These are phyloP conservation scores for Dendronephthya gigantea DNA, from an alignment of 64 coral and sea anemone species.

Conservation along the genomic window DNA sequence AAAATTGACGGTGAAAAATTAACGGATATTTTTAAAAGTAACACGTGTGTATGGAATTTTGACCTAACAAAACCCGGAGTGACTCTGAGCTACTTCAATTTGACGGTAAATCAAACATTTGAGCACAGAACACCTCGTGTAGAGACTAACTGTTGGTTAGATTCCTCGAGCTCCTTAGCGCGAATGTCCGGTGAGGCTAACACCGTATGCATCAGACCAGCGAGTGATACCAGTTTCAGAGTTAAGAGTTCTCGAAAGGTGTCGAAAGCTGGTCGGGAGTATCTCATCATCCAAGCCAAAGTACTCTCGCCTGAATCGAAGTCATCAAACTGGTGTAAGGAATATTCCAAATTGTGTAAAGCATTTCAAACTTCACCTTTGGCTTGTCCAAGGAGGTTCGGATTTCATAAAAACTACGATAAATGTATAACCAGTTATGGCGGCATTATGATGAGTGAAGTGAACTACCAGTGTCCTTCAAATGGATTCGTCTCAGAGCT, in stretches of 20 bases:
- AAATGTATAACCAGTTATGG: background rate
- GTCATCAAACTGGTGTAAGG: background rate
- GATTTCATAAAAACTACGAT: background rate
- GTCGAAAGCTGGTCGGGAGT: background rate
- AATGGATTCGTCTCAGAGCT: background rate
- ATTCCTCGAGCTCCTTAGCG: background rate
- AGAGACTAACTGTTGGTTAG: background rate
- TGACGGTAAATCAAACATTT: background rate
- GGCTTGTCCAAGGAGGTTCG: background rate
- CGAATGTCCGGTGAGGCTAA: background rate
- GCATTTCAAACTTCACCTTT: background rate
- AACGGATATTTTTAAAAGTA: background rate
- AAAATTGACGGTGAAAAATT: background rate
- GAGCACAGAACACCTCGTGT: background rate
- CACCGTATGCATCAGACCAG: background rate
- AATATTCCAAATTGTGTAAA: background rate
- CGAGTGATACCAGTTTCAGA: background rate
- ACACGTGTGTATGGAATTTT: background rate
- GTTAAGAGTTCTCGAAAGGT: background rate
- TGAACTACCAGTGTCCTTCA: background rate
- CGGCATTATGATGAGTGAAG: background rate
- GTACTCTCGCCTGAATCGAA: background rate
- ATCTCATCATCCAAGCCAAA: background rate
- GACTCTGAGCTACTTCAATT: background rate
- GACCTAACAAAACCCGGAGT: background rate